Conservation (phyloP, 2,113 vertebrate species). For the Mus spicilegus region DNA sequence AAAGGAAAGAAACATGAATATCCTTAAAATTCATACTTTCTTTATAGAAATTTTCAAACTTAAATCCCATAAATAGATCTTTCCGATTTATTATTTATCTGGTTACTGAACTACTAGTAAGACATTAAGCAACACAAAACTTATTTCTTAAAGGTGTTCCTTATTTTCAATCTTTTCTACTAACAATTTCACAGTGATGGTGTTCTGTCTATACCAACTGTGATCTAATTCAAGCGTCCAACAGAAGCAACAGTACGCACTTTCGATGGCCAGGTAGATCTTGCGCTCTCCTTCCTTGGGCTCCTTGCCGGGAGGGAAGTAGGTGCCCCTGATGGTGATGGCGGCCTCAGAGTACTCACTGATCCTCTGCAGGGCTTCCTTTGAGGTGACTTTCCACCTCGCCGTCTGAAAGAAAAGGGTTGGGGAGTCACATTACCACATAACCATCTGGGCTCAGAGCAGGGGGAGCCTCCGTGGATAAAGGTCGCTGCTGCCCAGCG, state of each 20-base stretch:
- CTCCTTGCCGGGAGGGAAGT: conserved; percentile 99
- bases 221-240: background rate
- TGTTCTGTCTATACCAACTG: background rate
- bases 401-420: conserved; percentile 90
- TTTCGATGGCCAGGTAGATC: conserved; percentile 99
- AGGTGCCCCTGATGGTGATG: conserved; percentile 99
- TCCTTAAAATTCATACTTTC: background rate
- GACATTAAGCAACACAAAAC: background rate
- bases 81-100: background rate
- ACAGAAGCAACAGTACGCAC: conserved; percentile 86
- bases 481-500: background rate
- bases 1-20: background rate
- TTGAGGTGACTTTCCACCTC: conserved; percentile 99
- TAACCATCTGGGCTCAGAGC: background rate
- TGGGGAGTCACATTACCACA: background rate
- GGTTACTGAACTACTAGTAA: conserved; percentile 1
- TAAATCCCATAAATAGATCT: conserved; percentile 4
- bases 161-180: conserved; percentile 19
- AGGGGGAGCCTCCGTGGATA: background rate
- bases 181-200: background rate
- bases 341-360: conserved; percentile 99
- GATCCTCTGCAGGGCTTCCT: conserved; percentile 98
- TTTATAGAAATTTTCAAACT: conserved; percentile 47
- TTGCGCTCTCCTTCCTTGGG: conserved; percentile 99
- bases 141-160: background rate